Evolutionary conservation across 2,888 invertebrate genomes (phyloP).

Genomic region (Conops quadrifasciatus): DNA sequence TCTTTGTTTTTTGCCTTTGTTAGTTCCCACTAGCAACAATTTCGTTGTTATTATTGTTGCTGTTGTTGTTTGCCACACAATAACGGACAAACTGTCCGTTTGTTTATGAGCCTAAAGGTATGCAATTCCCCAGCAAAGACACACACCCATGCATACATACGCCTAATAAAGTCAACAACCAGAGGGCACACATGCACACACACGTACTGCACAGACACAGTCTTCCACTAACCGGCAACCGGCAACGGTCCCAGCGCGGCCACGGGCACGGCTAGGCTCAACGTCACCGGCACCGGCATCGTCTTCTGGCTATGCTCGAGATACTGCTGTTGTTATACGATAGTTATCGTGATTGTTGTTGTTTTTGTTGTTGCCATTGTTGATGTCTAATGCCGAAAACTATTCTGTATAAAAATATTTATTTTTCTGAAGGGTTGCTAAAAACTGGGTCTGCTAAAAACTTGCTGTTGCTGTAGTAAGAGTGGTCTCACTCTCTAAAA

Average conservation of each 20-base stretch:
- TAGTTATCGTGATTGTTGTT: not conserved
- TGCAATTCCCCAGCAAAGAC: slow-evolving; percentile 8
- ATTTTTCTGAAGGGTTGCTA: slow-evolving; percentile 36
- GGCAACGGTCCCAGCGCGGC: no score
- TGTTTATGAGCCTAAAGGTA: not conserved
- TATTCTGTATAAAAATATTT: slow-evolving; percentile 28
- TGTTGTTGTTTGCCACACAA: not conserved
- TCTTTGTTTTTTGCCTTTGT: not conserved
- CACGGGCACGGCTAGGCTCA: no score
- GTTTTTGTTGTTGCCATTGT: not conserved
- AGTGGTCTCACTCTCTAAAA: not conserved
- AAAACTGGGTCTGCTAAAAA: slow-evolving; percentile 12
- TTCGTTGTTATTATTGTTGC: not conserved
- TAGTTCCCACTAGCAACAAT: not conserved
- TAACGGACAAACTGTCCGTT: not conserved
- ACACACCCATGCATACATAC: not conserved
- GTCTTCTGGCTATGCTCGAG: not conserved
- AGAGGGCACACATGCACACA: not conserved
- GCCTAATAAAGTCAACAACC: slow-evolving; percentile 7
- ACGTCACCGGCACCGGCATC: no score
- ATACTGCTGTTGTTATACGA: not conserved
- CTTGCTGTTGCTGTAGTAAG: not conserved
- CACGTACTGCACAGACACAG: no score
- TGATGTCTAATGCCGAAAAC: not conserved
- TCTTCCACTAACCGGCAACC: no score